Evolutionary conservation across 2,113 vertebrate genomes (phyloP).

Genomic region (Cettia cetti): DNA sequence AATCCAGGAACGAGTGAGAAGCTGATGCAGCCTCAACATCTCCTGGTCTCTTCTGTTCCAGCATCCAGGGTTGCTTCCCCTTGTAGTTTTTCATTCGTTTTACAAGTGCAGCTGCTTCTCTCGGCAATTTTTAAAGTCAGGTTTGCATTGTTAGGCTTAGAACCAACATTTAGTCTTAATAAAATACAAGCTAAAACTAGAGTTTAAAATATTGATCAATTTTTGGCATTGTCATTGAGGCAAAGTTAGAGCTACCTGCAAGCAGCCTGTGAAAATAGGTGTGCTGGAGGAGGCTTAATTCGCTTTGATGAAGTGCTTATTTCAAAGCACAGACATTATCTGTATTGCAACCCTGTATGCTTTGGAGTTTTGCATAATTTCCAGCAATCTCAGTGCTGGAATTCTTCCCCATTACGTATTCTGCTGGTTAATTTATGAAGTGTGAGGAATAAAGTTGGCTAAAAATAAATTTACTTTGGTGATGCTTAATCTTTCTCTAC

Average conservation of each 20-base stretch:
- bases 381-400: conserved; percentile 1
- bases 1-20: not conserved
- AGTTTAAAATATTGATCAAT: not conserved
- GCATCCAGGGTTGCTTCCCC: not conserved
- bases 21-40: not conserved
- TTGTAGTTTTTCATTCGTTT: not conserved
- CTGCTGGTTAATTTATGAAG: conserved; percentile 58
- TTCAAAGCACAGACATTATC: conserved; percentile 45
- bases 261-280: not conserved
- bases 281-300: not conserved
- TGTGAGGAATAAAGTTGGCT: conserved; percentile 55
- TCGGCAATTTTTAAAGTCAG: not conserved
- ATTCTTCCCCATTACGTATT: conserved; percentile 35
- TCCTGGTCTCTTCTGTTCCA: not conserved
- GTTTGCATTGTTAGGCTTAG: not conserved
- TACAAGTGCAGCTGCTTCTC: not conserved
- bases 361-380: conserved; percentile 59
- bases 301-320: conserved; percentile 41
- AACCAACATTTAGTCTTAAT: not conserved
- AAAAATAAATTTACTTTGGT: conserved; percentile 70
- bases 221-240: not conserved
- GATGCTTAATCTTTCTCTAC: conserved; percentile 60
- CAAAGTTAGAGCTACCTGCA: not conserved
- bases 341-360: not conserved
- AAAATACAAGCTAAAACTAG: not conserved